A percentile compares a stretch with the other conserved stretches of the same genome.
Evolutionary conservation across 2,888 invertebrate species (phyloP).

Genomic region (Tenthredo distinguenda): DNA sequence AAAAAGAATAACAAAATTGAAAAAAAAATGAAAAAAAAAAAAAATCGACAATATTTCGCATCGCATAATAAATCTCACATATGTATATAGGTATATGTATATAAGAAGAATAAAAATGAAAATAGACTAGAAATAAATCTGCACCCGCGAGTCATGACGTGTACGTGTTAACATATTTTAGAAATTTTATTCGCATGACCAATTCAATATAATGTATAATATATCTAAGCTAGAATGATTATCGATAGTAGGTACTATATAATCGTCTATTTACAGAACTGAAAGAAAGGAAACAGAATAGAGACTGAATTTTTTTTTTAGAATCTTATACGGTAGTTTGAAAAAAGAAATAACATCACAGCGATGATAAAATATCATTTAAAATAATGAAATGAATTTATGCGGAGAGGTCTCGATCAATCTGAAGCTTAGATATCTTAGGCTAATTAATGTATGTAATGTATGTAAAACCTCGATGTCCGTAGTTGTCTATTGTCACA

Average conservation of each 20-base stretch:
- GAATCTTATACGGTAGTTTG: background rate
- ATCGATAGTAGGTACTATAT: background rate
- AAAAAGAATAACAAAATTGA: constrained; percentile 14
- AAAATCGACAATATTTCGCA: constrained; percentile 26
- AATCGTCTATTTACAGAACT: constrained; percentile 9
- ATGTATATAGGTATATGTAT: constrained; percentile 18
- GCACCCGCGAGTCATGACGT: constrained; percentile 29
- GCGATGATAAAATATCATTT: background rate
- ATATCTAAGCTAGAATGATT: background rate
- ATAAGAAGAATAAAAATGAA: background rate
- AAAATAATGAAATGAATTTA: background rate
- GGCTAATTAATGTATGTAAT: no score
- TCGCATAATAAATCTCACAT: background rate
- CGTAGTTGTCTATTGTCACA: no score
- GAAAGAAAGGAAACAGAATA: background rate
- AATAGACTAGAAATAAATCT: constrained; percentile 43
- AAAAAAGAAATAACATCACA: background rate
- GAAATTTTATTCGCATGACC: background rate
- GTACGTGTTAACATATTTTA: background rate
- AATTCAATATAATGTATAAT: constrained; percentile 8
- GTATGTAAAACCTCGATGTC: no score
- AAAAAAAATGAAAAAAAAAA: constrained; percentile 55
- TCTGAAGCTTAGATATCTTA: no score
- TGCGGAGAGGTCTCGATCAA: background rate
- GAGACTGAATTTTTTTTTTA: background rate